Evolutionary conservation across 2,113 vertebrate genomes (phyloP).

Genomic region (Alectura lathami): DNA sequence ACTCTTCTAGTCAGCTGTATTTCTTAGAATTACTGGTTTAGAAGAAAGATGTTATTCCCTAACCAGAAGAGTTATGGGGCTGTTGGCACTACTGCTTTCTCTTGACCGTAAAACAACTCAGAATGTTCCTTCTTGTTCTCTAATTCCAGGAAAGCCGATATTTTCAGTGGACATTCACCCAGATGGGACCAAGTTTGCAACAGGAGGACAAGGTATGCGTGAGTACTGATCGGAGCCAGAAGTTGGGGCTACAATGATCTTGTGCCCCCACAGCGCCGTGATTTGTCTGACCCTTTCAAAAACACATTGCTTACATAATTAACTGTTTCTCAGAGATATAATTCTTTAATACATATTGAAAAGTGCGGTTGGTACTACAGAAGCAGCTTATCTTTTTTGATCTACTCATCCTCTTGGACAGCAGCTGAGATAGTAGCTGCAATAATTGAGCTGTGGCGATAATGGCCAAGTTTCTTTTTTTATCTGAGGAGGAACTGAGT

Average conservation of each 20-base stretch:
- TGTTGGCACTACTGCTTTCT: neutral
- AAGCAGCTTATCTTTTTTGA: neutral
- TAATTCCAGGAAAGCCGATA: conserved; percentile 91
- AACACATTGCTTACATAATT: neutral
- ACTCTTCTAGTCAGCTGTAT: neutral
- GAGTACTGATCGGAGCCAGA: neutral
- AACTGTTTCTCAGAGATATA: neutral
- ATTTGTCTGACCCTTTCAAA: neutral
- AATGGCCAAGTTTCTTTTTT: neutral
- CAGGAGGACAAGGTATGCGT: conserved; percentile 92
- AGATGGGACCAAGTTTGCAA: conserved; percentile 98
- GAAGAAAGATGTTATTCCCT: neutral
- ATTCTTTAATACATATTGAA: neutral
- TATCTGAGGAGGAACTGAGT: neutral
- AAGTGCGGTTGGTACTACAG: neutral
- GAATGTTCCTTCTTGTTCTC: neutral
- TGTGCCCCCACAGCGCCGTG: neutral
- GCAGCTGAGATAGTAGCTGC: neutral
- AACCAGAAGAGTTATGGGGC: neutral
- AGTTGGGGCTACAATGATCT: neutral
- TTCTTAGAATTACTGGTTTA: neutral
- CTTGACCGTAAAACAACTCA: neutral
- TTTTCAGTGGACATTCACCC: conserved; percentile 99
- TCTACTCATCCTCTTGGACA: neutral
- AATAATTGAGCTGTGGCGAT: neutral